Evolutionary conservation across 2,888 invertebrate genomes (phyloP).

Genomic region (Napeogenes inachia): DNA sequence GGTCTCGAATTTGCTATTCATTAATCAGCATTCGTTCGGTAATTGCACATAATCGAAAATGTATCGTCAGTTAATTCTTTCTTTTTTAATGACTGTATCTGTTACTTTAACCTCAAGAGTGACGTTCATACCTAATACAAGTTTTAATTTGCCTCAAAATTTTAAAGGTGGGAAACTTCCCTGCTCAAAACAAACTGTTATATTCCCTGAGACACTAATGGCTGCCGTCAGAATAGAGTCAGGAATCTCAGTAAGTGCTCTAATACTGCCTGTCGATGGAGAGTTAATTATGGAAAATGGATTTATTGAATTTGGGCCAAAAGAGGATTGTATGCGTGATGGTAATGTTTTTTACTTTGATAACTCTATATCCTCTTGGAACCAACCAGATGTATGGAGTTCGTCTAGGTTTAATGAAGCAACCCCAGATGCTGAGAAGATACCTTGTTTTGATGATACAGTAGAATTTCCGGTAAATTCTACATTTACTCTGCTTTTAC

Average conservation of each 20-base stretch:
- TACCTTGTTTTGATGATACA: conserved; percentile 67
- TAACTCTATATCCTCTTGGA: conserved; percentile 52
- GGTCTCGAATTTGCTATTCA: conserved; percentile 44
- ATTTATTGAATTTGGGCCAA: conserved; percentile 45
- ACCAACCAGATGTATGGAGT: conserved; percentile 64
- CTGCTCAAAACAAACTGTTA: conserved; percentile 60
- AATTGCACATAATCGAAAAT: conserved; percentile 30
- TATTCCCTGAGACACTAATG: conserved; percentile 53
- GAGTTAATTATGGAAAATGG: conserved; percentile 55
- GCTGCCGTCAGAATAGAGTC: conserved; percentile 48
- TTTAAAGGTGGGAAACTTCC: conserved; percentile 57
- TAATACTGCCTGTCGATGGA: conserved; percentile 63
- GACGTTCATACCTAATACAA: conserved; percentile 59
- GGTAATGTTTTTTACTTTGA: conserved; percentile 53
- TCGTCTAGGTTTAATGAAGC: conserved; percentile 62
- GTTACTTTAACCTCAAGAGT: conserved; percentile 46
- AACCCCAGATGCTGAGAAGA: conserved; percentile 67
- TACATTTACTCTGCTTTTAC: conserved; percentile 49
- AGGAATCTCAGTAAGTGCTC: conserved; percentile 43
- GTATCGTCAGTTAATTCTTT: conserved; percentile 16
- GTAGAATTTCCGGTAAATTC: conserved; percentile 55
- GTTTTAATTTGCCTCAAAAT: conserved; percentile 56
- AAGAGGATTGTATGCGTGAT: conserved; percentile 41
- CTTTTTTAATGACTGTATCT: conserved; percentile 34
- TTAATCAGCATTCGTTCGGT: conserved; percentile 36